Base-by-base conservation (phyloP, 2,113 vertebrate species). In the Misgurnus mizolepis region DNA sequence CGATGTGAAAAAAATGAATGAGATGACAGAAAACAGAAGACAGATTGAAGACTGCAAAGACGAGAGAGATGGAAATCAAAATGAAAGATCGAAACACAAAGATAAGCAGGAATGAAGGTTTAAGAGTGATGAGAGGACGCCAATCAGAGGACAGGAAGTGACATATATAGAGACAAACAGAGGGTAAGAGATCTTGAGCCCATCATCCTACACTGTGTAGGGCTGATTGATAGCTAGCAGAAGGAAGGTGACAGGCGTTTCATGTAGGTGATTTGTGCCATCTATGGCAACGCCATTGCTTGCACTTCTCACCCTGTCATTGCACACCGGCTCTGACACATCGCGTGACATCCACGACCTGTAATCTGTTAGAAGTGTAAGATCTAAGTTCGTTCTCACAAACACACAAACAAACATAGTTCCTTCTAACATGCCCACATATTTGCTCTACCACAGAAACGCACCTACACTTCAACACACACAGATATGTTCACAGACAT, bases 151-250 rank as follows among this genome's bases (percentile, higher is more conserved):
- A 56, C 61, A 67, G 47, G 72, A 67, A 76, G 40, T 72, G 62
- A 73, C 40, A 64, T 34, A 69, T 53, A 79, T 55, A 82, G 47
- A 73, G 71, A 75, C 56, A 76, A 67, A 65, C 49, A 55, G 75
- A 75, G 67, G 66, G 50, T 56, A 56, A 49, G 45, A 78, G 58
- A 83, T 75, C 82, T 89, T 80, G 61, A 89, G 82, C 77, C 86
- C 80, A 41, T 80, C 65, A 86, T 87, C 71, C 75, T 34, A 8
- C 14, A 17, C 53, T 22, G 69, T 34, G 43, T 58, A 27, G 45
- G 45, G 47, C 50, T 93, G 91, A 93, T 89, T 89, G 91, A 93
- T 92, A 87, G 89, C 89, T 90, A 92, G 90, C 89, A 90, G 85
- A 91, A 79, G 87, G 88, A 84, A 79, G 62, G 84, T 90, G 91